Percentiles rank a stretch among this genome's conserved stretches.
Evolutionary conservation across 2,113 vertebrate genomes (phyloP).

Genomic region (Callipepla californica): DNA sequence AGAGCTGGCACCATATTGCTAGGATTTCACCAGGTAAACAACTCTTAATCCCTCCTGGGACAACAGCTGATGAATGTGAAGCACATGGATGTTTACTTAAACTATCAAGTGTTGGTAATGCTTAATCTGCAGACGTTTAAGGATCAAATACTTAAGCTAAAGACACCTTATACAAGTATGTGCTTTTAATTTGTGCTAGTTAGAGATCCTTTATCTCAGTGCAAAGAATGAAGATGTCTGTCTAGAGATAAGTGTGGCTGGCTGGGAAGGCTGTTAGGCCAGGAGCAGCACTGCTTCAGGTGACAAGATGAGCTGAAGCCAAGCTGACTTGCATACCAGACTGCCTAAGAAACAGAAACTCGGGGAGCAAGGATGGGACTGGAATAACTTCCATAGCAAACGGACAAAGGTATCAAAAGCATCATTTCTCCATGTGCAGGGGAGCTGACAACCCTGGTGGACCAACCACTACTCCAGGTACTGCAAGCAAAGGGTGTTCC

Average conservation of each 20-base stretch:
- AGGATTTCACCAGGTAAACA: constrained; percentile 28
- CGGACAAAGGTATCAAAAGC: not conserved
- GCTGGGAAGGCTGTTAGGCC: not conserved
- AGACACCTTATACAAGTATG: not conserved
- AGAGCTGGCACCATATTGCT: constrained; percentile 28
- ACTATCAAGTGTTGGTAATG: not conserved
- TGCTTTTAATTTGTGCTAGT: not conserved
- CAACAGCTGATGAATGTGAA: constrained; percentile 23
- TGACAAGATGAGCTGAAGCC: not conserved
- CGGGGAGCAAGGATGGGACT: accelerated
- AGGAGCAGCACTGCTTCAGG: not conserved
- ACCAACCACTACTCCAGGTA: not conserved
- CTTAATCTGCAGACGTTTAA: constrained; percentile 7
- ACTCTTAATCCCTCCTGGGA: constrained; percentile 33
- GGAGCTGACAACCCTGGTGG: not conserved
- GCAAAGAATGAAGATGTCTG: not conserved
- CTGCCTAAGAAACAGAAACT: not conserved
- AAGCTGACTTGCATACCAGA: not conserved
- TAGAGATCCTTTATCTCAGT: not conserved
- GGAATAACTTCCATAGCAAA: accelerated
- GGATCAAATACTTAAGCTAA: constrained; percentile 28
- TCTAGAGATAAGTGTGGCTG: not conserved
- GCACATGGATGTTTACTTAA: constrained; percentile 12
- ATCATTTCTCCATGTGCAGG: not conserved
- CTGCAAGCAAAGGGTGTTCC: not conserved